Evolutionary conservation across 92 coral and sea anemone species (phyloP).

Genomic region (Muricea muricata): DNA sequence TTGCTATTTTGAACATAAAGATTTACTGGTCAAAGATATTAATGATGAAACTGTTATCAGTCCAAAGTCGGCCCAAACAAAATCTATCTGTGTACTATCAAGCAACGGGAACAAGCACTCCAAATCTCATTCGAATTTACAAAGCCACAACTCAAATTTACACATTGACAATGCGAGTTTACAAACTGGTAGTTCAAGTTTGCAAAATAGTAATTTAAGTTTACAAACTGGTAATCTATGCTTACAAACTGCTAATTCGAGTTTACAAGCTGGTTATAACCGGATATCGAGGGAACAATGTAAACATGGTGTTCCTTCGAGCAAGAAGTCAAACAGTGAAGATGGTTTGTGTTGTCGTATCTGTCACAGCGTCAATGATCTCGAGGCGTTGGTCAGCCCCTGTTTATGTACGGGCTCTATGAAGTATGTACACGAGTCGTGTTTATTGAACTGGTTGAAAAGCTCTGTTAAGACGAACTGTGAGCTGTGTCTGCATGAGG

Average conservation of each 20-base stretch:
- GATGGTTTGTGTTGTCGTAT: conserved; percentile 71
- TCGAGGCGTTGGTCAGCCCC: conserved; percentile 80
- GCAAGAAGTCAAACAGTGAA: neutral
- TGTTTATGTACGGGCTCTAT: conserved; percentile 94
- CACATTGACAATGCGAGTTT: neutral
- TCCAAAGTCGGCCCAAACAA: neutral
- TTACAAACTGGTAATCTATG: no score
- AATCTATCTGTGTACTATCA: neutral
- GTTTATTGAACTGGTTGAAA: conserved; percentile 93
- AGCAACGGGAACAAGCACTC: neutral
- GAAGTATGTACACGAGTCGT: conserved; percentile 82
- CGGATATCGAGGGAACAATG: neutral
- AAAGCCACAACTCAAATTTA: neutral
- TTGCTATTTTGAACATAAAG: neutral
- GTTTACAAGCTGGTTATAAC: neutral
- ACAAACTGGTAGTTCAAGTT: neutral
- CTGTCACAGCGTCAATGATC: conserved; percentile 78
- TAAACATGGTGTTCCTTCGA: neutral
- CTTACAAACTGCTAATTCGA: neutral
- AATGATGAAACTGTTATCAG: neutral
- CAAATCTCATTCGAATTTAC: neutral
- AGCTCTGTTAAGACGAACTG: conserved; percentile 88
- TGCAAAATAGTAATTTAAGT: neutral
- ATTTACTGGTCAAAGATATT: neutral
- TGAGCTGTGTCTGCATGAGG: conserved; percentile 81